Percentiles rank a stretch among this genome's conserved stretches.
These are phyloP conservation scores for Palythoa caribaeorum DNA, from an alignment of 92 coral and sea anemone species.

Conservation along the genomic window DNA sequence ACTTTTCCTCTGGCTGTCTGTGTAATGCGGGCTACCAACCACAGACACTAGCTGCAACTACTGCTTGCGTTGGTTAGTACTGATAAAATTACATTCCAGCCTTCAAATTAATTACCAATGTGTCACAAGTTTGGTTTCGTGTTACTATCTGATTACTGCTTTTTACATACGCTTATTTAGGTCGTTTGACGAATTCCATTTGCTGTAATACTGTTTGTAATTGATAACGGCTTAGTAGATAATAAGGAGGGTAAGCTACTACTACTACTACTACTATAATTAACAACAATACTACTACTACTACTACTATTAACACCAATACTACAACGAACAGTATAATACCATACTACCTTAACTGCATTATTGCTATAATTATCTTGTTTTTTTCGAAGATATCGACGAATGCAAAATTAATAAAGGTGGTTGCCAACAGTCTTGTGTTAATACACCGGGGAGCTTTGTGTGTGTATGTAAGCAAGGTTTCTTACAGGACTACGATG, in stretches of 20 bases:
- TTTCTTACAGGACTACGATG: neutral
- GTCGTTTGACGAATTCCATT: too few relatives aligned
- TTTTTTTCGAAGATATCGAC: neutral
- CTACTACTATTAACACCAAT: too few relatives aligned
- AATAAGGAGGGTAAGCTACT: too few relatives aligned
- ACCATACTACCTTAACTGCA: too few relatives aligned
- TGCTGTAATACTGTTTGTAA: too few relatives aligned
- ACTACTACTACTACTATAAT: too few relatives aligned
- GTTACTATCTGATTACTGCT: neutral
- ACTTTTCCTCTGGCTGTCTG: neutral
- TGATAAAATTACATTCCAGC: neutral
- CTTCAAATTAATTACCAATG: too few relatives aligned
- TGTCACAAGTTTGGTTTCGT: neutral
- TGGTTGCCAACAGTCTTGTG: slow-evolving; percentile 11
- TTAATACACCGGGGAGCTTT: slow-evolving; percentile 6
- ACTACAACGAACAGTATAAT: too few relatives aligned
- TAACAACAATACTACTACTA: too few relatives aligned
- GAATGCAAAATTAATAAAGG: neutral
- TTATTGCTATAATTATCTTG: too few relatives aligned
- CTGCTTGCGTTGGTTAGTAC: neutral
- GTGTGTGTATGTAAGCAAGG: neutral
- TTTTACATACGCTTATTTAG: neutral
- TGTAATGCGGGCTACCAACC: neutral
- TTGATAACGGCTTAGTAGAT: too few relatives aligned
- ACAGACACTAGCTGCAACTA: neutral